Percentiles rank a stretch among this genome's conserved stretches.
These are phyloP conservation scores for Cygnus atratus DNA, from an alignment of 2,113 vertebrate genomes.

Conservation along the genomic window DNA sequence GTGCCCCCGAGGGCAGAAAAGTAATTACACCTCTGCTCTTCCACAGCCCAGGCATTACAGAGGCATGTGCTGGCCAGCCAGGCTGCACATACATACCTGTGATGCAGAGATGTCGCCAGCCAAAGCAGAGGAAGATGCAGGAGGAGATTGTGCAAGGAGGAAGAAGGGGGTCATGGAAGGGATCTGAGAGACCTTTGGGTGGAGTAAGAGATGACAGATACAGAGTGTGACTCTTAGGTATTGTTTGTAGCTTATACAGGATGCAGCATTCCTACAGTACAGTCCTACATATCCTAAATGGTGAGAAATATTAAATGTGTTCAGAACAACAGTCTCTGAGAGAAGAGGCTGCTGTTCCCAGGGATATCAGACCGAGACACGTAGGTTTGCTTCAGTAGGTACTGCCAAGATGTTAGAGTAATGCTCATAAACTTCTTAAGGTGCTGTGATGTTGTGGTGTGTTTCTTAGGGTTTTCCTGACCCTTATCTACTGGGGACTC, in stretches of 20 bases:
- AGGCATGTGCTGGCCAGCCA: conserved; percentile 5
- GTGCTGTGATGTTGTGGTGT: not conserved
- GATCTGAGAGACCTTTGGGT: not conserved
- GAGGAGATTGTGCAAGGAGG: not conserved
- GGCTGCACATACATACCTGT: not conserved
- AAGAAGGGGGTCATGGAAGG: not conserved
- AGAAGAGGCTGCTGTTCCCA: not conserved
- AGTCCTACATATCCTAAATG: not conserved
- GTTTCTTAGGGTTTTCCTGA: not conserved
- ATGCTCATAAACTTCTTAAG: not conserved
- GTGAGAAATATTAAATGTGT: not conserved
- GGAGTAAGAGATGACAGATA: not conserved
- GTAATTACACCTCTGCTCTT: not conserved
- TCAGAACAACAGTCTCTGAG: not conserved
- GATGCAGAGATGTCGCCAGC: not conserved
- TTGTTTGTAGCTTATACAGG: not conserved
- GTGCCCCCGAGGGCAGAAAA: not conserved
- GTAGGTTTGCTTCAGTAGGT: not conserved
- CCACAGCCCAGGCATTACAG: not conserved
- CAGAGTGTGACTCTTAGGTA: not conserved
- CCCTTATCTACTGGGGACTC: not conserved
- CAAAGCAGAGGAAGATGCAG: not conserved
- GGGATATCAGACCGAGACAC: not conserved
- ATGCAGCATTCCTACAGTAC: not conserved
- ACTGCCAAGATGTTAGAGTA: not conserved